A percentile compares a stretch with the other conserved stretches of the same genome.
phyloP scores from a whole-genome alignment of 2,113 vertebrate species.

The Oryzias celebensis region DNA sequence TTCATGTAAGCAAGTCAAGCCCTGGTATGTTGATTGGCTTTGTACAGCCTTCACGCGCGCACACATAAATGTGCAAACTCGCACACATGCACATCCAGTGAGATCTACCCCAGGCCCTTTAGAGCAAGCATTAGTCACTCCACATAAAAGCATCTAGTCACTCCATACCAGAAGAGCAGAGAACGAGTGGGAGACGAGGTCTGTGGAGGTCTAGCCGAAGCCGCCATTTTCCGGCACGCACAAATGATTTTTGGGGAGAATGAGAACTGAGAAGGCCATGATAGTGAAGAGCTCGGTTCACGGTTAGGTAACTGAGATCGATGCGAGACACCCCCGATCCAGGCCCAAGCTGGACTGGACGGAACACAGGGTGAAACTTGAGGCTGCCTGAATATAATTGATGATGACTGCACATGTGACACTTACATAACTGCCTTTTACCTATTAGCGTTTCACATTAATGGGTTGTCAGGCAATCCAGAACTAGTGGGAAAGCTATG shows the following conservation, averaged over 20 bases:
- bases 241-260: slow-evolving; percentile 21
- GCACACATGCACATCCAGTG: slow-evolving; percentile 29
- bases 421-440: slow-evolving; percentile 53
- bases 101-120: slow-evolving; percentile 64
- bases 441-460: slow-evolving; percentile 36
- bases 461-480: slow-evolving; percentile 6
- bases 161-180: slow-evolving; percentile 60
- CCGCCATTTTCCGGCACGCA: slow-evolving; percentile 58
- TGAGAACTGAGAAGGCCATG: slow-evolving; percentile 20
- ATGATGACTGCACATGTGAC: slow-evolving; percentile 53
- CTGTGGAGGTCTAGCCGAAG: slow-evolving; percentile 55
- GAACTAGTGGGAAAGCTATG: neutral
- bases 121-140: slow-evolving; percentile 72
- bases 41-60: slow-evolving; percentile 18
- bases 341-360: slow-evolving; percentile 25
- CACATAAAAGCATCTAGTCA: slow-evolving; percentile 70
- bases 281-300: slow-evolving; percentile 9
- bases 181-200: slow-evolving; percentile 57
- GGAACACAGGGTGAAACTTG: slow-evolving; percentile 43
- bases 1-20: slow-evolving; percentile 49
- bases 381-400: slow-evolving; percentile 49
- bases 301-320: slow-evolving; percentile 50
- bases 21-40: slow-evolving; percentile 44
- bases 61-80: slow-evolving; percentile 10
- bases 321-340: slow-evolving; percentile 51